Evolutionary conservation across 2,888 invertebrate genomes (phyloP), one percentile per base, ranked within the genome.

Genomic region (Laspeyria flexula): DNA sequence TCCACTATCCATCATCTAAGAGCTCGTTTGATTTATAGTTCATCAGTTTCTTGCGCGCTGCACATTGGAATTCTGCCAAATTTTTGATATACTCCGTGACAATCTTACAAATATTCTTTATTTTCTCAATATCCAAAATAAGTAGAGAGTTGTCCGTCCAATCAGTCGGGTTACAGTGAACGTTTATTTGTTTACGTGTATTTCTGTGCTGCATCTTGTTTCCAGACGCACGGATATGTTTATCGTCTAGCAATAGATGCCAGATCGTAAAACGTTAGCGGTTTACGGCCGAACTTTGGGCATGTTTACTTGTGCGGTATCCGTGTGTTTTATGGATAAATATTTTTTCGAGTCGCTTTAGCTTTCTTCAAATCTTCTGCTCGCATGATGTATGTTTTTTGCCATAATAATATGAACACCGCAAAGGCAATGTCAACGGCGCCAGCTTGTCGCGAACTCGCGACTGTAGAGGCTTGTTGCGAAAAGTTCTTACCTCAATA

Each of bases 381-480:
- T 43, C 13, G n/a, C 13, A 37, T 47, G 25, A 46, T n/a, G 47
- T 53, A 61, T 25, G 25, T 25, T 1, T 53, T 58, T 43, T 38
- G 31, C 13, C 43, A n/a, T n/a, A n/a, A 43, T 40, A 43, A 65
- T 67, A 54, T 65, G 44, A 52, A 50, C 43, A 55, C 48, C 44
- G 62, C 54, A 62, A 56, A 52, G 49, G 40, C 49, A 35, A 50
- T 45, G 37, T 50, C 51, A 38, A 46, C 40, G 84, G 83, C 87
- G 85, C 83, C 88, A 54, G 67, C 71, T 73, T 70, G 85, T 81
- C 87, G 85, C 81, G 79, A 53, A 75, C 57, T 81, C 87, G 85
- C 81, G 79, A 53, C 76, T 58, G 60, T 62, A 63, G 64, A 52
- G 46, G 53, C 65, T 59, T 67, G 73, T 85, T 79, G 77, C 81